Evolutionary conservation across 2,888 invertebrate species (phyloP), one percentile per base, ranked within the genome.

Genomic region (Rugalucina vietnamica): DNA sequence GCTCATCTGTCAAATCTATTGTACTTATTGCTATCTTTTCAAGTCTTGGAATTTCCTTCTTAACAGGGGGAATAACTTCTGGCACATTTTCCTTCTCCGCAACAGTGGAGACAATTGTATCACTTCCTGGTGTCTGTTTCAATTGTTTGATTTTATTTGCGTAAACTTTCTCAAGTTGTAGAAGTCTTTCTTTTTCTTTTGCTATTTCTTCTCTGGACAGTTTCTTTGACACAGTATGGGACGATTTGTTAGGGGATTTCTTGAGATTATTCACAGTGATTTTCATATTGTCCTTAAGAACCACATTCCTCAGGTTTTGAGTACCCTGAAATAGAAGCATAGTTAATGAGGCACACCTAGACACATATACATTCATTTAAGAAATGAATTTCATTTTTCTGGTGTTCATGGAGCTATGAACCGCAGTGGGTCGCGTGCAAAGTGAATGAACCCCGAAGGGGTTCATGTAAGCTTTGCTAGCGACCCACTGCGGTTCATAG

Each of bases 141-240:
- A 93, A 81, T 27, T 86, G 82, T 60, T 86, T 82, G 1, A 93
- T 88, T 72, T 91, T 90, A 34, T 86, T 89, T 27, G 91, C 92
- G 75, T 89, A 91, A 80, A 90, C 88, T 43, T 88, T 80, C 29
- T 91, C 92, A 18, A 91, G 77, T 27, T 85, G 82, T 74, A 91
- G 91, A 18, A 93, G 80, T 43, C 90, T 82, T 60, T 84, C 79
- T 39, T 92, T 92, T 75, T 92, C 92, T 80, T 85, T 80, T 3
- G 86, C 86, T 71, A 90, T 90, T 18, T 77, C 76, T 8, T 72
- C 72, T 24, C 32, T 8, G 29, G 72, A 34, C 24, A 65, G 65
- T 65, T 65, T 65, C 65, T 65, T 65, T n/a, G 57, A 57, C 0
- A 27, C 18, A 39, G 29, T 8, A 27, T 27, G 5, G 4, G 21